phyloP scores from a whole-genome alignment of 1,140 invertebrate genomes.

The Asobara japonica region DNA sequence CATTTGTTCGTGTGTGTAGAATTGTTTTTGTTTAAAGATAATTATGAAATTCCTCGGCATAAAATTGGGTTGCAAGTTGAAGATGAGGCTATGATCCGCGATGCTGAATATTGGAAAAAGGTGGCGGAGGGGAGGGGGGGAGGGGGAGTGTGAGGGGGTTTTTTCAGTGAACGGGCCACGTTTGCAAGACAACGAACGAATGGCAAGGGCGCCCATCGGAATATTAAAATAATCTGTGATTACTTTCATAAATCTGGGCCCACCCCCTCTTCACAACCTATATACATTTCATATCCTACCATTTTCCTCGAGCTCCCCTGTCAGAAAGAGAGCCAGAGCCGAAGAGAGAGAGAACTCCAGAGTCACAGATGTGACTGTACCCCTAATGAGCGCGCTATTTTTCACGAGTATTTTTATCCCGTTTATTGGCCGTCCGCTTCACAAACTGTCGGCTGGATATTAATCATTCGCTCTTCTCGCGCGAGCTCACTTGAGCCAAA shows the following conservation, averaged over 20 bases:
- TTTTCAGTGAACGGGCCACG: slow-evolving; percentile 34
- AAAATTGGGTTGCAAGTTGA: too few species aligned
- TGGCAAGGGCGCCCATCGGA: slow-evolving; percentile 57
- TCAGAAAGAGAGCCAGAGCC: slow-evolving; percentile 31
- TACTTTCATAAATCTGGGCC: slow-evolving; percentile 62
- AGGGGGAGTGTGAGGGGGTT: neutral
- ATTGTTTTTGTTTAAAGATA: too few species aligned
- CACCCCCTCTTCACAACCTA: slow-evolving; percentile 18
- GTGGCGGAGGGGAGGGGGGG: too few species aligned
- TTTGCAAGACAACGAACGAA: slow-evolving; percentile 58
- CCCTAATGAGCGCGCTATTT: slow-evolving; percentile 68
- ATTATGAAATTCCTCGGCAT: too few species aligned
- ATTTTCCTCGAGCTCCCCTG: neutral
- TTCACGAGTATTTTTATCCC: slow-evolving; percentile 69
- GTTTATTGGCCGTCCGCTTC: slow-evolving; percentile 67
- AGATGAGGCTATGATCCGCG: too few species aligned
- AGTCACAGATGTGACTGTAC: slow-evolving; percentile 66
- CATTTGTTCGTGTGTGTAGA: too few species aligned
- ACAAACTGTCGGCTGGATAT: slow-evolving; percentile 67
- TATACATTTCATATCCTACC: slow-evolving; percentile 11
- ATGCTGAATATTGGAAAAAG: too few species aligned
- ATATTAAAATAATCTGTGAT: slow-evolving; percentile 66
- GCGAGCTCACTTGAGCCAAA: slow-evolving; percentile 25
- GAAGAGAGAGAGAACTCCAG: slow-evolving; percentile 27
- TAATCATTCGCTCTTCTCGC: slow-evolving; percentile 63